phyloP scores from a whole-genome alignment of 2,113 vertebrate genomes.

The Sylvilagus bachmani region DNA sequence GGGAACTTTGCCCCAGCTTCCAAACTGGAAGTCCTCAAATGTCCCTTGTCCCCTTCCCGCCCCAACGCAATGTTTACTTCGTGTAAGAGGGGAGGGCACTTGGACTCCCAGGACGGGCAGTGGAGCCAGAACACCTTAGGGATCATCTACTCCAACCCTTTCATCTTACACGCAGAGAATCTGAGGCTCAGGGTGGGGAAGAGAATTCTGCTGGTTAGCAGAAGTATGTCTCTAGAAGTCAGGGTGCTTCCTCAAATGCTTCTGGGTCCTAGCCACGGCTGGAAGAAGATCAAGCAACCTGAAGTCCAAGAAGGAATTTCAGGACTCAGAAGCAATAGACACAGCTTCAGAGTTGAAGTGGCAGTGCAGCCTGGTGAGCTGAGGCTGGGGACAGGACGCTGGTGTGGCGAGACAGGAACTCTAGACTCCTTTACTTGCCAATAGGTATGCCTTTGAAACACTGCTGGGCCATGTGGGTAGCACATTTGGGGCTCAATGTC shows the following conservation, averaged over 20 bases:
- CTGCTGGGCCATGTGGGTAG: neutral
- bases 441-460: neutral
- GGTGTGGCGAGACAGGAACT: neutral
- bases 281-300: constrained; percentile 39
- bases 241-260: constrained; percentile 22
- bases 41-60: neutral
- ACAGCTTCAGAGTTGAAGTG: neutral
- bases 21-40: constrained; percentile 59
- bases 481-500: neutral
- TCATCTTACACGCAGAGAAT: constrained; percentile 37
- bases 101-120: neutral
- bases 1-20: constrained; percentile 53
- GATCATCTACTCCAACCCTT: neutral
- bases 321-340: neutral
- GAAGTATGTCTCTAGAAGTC: constrained; percentile 56
- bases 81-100: neutral
- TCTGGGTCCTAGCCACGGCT: neutral
- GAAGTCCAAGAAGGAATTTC: constrained; percentile 26
- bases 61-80: neutral
- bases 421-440: constrained; percentile 1
- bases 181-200: neutral
- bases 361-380: neutral
- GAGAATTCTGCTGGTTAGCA: constrained; percentile 42
- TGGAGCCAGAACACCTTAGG: neutral
- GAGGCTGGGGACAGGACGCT: neutral